phyloP scores from a whole-genome alignment of 2,797 vertebrate genomes.

The Macropodus opercularis region DNA sequence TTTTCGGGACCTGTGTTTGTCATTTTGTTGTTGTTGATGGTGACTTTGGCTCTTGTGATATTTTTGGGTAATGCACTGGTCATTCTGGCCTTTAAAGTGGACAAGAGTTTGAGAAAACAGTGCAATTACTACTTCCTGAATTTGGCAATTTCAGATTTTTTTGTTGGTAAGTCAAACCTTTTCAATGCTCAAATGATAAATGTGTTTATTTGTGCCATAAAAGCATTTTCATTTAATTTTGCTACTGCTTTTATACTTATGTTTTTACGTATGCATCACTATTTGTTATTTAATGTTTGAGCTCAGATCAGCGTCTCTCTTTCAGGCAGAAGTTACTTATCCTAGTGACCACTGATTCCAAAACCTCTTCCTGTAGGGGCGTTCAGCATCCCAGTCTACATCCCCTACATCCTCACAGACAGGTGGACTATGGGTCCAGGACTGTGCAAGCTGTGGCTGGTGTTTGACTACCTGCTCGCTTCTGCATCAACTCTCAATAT shows the following conservation, averaged over 20 bases:
- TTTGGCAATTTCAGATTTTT: conserved; percentile 91
- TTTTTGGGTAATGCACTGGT: conserved; percentile 87
- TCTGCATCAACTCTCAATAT: conserved; percentile 90
- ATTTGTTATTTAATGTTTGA: too few relatives aligned
- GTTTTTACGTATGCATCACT: too few relatives aligned
- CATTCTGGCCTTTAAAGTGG: conserved; percentile 88
- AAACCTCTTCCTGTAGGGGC: conserved; percentile 72
- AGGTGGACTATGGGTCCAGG: conserved; percentile 82
- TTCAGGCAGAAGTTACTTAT: too few relatives aligned
- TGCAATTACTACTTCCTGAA: conserved; percentile 92
- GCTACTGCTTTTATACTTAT: too few relatives aligned
- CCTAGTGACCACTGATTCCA: too few relatives aligned
- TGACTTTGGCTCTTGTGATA: conserved; percentile 82
- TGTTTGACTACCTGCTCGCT: conserved; percentile 88
- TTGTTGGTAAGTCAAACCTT: conserved; percentile 82
- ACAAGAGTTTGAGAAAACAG: conserved; percentile 88
- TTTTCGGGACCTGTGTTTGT: conserved; percentile 72
- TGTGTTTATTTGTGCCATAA: neutral
- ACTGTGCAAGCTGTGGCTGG: conserved; percentile 88
- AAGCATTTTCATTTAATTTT: too few relatives aligned
- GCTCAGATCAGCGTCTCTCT: too few relatives aligned
- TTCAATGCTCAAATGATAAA: too few relatives aligned
- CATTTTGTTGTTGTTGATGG: conserved; percentile 84
- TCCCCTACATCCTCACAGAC: conserved; percentile 84
- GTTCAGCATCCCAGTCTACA: conserved; percentile 89